These are phyloP conservation scores for Sarcophaga variegata DNA, from an alignment of 2,888 invertebrate species.

Conservation along the genomic window DNA sequence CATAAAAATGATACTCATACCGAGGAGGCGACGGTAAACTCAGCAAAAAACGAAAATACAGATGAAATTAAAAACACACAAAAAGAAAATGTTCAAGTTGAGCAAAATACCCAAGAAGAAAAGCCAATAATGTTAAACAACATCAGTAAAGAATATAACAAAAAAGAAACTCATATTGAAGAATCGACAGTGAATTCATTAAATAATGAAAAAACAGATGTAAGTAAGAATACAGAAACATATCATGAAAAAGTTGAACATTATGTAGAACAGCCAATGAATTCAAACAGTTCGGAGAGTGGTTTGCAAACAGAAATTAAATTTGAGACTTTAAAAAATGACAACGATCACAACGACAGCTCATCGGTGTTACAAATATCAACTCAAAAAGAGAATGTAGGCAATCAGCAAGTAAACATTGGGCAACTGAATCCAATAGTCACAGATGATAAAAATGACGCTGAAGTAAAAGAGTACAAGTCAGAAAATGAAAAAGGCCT, in stretches of 20 bases:
- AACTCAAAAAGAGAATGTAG: too few species aligned
- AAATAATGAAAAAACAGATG: not conserved
- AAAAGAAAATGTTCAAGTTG: not conserved
- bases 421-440: too few species aligned
- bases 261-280: not conserved
- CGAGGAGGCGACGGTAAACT: too few species aligned
- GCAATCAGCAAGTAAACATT: too few species aligned
- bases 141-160: not conserved
- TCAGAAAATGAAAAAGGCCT: too few species aligned
- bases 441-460: too few species aligned
- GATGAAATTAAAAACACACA: not conserved
- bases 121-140: not conserved
- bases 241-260: not conserved
- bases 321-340: too few species aligned
- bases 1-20: not conserved
- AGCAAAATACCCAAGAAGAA: not conserved
- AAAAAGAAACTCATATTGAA: not conserved
- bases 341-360: too few species aligned
- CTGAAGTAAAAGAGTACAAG: too few species aligned
- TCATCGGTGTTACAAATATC: too few species aligned
- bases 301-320: too few species aligned
- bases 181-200: too few species aligned
- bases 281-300: not conserved
- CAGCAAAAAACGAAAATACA: not conserved
- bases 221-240: not conserved